A percentile compares a stretch with the other conserved stretches of the same genome.
phyloP scores from a whole-genome alignment of 2,888 invertebrate species.

The Colletes collaris region DNA sequence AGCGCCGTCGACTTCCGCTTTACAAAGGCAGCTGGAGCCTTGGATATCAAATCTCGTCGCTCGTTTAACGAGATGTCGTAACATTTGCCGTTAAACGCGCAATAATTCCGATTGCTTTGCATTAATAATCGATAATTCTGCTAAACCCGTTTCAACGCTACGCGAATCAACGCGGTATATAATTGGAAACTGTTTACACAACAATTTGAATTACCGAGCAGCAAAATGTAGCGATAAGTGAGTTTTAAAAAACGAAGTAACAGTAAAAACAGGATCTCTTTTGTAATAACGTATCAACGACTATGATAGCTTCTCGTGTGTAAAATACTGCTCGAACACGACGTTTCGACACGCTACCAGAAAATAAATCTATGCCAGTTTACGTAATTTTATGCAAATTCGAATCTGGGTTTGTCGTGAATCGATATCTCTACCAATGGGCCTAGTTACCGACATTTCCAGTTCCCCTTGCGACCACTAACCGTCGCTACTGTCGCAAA shows the following conservation, averaged over 20 bases:
- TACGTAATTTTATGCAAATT: constrained; percentile 40
- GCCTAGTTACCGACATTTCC: constrained; percentile 57
- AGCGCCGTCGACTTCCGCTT: constrained; percentile 61
- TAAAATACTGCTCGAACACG: constrained; percentile 2
- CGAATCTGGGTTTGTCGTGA: constrained; percentile 35
- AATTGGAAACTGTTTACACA: too few species aligned
- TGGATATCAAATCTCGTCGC: constrained; percentile 27
- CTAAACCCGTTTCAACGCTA: too few species aligned
- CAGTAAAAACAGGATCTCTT: background rate
- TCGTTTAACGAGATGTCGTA: constrained; percentile 21
- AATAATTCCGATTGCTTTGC: constrained; percentile 15
- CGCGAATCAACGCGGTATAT: too few species aligned
- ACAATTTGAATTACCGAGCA: background rate
- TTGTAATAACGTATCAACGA: background rate
- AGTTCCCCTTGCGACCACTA: constrained; percentile 51
- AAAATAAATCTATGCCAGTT: constrained; percentile 20
- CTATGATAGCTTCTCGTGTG: background rate
- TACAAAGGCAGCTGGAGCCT: constrained; percentile 18
- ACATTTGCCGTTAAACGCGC: constrained; percentile 15
- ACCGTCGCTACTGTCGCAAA: constrained; percentile 46
- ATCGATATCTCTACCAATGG: constrained; percentile 31
- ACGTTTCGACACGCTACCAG: constrained; percentile 9
- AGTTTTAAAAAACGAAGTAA: background rate
- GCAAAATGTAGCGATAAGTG: background rate
- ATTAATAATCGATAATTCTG: background rate